Evolutionary conservation across 2,797 vertebrate genomes (phyloP).

Genomic region (Lutjanus argentimaculatus): DNA sequence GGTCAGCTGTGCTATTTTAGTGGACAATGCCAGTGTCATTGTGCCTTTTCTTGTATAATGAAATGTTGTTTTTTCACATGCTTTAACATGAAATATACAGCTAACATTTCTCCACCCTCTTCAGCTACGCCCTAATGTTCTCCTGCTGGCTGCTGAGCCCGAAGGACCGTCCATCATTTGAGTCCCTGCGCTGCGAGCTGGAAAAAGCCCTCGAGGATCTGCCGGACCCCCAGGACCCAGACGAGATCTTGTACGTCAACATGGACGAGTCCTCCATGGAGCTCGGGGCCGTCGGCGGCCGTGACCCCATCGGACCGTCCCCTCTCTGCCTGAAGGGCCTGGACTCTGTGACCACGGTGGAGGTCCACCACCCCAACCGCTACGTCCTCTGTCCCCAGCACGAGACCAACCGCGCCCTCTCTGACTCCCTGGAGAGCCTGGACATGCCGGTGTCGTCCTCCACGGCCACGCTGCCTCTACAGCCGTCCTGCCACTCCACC

Average conservation of each 20-base stretch:
- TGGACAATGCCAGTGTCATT: too few relatives aligned
- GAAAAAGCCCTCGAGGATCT: slow-evolving; percentile 91
- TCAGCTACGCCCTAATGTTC: slow-evolving; percentile 92
- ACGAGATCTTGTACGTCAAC: slow-evolving; percentile 95
- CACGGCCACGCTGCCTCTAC: slow-evolving; percentile 77
- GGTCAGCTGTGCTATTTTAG: too few relatives aligned
- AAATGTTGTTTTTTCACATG: neutral
- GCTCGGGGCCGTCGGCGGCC: slow-evolving; percentile 90
- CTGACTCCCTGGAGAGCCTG: slow-evolving; percentile 86
- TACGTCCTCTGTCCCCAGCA: slow-evolving; percentile 93
- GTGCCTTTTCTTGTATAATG: too few relatives aligned
- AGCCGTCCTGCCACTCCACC: slow-evolving; percentile 74
- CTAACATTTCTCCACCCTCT: neutral
- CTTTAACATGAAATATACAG: neutral
- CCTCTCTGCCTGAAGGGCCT: slow-evolving; percentile 85
- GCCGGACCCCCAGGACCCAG: slow-evolving; percentile 88
- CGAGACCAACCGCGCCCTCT: slow-evolving; percentile 82
- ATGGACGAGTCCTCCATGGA: slow-evolving; percentile 90
- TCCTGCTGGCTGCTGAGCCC: slow-evolving; percentile 94
- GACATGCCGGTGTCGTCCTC: slow-evolving; percentile 79
- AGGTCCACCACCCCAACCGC: slow-evolving; percentile 89
- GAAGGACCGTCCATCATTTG: slow-evolving; percentile 90
- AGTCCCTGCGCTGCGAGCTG: slow-evolving; percentile 88
- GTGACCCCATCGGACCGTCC: slow-evolving; percentile 70
- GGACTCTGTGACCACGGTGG: slow-evolving; percentile 86